Base-by-base conservation (phyloP, 2,797 vertebrate species). In the Hapalemur alaotrensis region DNA sequence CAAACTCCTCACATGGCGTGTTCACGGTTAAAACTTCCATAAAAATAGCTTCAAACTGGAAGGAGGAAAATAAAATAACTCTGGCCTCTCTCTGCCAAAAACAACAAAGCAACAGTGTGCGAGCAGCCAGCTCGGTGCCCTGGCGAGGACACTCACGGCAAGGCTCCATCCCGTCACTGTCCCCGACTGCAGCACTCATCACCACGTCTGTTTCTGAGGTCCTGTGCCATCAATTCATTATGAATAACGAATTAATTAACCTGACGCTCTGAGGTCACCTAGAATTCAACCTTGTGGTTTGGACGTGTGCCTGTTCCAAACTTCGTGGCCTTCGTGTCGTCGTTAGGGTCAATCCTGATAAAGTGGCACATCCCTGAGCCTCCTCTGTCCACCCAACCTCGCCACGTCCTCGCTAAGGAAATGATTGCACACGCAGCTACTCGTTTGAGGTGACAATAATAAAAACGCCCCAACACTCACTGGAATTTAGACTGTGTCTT, bases 11-110 rank as follows among this genome's bases (percentile, higher is more conserved):
- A 25, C 28, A 11, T 50, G 73, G 46, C 4, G 1, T 35, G 20
- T 28, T 88, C 46, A 28, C 20, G 43, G 90, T 82, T 84, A 89
- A 93, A 91, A 57, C 48, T 50, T 23, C 75, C 69, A 97, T 11
- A 79, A 80, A 97, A 97, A 86, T 52, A 97, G 78, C 59, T 92
- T 63, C 88, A 72, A 67, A 48, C 79, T 93, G 88, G 78, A 91
- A 91, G 79, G 89, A 85, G 50, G 76, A 72, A 95, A 89, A 84
- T 89, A 82, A 93, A 85, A 91, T 59, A 67, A 54, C 32, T 93
- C 59, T 1, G 28, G 50, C 25, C 6, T 86, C 52, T 93, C 86
- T 92, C 9, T 1, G 72, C 80, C 88, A 35, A 87, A 83, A 85
- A 95, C 72, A 89, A 80, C 90, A 79, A 69, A 95, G 91, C 41